Evolutionary conservation across 1,140 invertebrate species (phyloP).

Genomic region (Hetaerina americana): DNA sequence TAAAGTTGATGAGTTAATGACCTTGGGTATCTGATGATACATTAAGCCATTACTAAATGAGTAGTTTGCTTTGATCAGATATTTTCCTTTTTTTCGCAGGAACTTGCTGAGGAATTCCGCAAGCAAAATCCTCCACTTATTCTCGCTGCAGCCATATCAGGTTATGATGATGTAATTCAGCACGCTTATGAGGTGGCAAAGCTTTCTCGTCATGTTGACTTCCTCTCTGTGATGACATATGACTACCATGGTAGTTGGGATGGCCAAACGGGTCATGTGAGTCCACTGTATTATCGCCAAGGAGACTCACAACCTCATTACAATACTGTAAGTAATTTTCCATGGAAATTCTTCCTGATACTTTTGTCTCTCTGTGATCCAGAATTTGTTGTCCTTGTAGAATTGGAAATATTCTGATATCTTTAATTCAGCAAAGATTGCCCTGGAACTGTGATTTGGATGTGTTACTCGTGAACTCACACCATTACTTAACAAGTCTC

Average conservation of each 20-base stretch:
- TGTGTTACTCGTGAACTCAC: no score
- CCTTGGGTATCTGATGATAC: no score
- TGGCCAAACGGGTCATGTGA: constrained; percentile 61
- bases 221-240: constrained; percentile 78
- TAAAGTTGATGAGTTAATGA: no score
- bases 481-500: no score
- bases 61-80: no score
- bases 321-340: constrained; percentile 52
- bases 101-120: constrained; percentile 63
- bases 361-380: no score
- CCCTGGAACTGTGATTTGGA: no score
- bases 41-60: no score
- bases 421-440: no score
- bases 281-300: constrained; percentile 51
- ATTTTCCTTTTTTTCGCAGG: constrained; percentile 41
- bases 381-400: no score
- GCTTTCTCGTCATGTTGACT: constrained; percentile 57
- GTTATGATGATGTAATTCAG: constrained; percentile 79
- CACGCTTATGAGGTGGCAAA: constrained; percentile 61
- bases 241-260: constrained; percentile 86
- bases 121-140: constrained; percentile 47
- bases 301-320: constrained; percentile 57
- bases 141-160: constrained; percentile 72
- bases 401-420: no score
- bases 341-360: constrained; percentile 1